Base-by-base conservation (phyloP, 1,140 invertebrate species). In the Philaenus spumarius region DNA sequence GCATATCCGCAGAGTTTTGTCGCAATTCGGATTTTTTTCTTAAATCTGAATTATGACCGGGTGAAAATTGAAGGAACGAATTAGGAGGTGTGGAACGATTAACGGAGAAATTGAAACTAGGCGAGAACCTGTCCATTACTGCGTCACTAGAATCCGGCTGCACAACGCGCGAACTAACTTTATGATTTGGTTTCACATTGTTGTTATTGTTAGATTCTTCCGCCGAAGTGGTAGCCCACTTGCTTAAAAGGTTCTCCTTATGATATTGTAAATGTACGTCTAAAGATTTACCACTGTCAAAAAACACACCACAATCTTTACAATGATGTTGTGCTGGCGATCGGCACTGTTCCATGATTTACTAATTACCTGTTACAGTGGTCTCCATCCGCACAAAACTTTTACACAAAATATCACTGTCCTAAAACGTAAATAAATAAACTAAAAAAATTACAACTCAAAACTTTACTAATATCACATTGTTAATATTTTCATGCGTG, bases 231-330 rank as follows among this genome's bases (percentile, higher is more conserved):
- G 73, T 72, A n/a, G 80, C 80, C 86, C 86, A 89, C 71, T 86
- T 85, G 64, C 77, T 84, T 58, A 87, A 72, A 54, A 88, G 72
- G 64, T 86, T 87, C 65, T 86, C 84, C 66, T 87, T 85, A 63
- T 90, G 86, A 67, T 90, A 89, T 60, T 82, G 81, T 60, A 88
- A 73, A 74, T 90, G 86, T 55, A 89, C 86, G 63, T 88, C 83
- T 46, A 89, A 75, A 40, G 85, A 87, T 60, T 83, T 83, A 30
- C 80, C 76, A 64, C 84, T 83, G 66, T 89, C 85, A 66, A 89
- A 82, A 63, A 78, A 81, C 34, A 89, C 66, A 62, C 82, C 80
- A 74, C 86, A 89, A 69, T 86, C 82, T 68, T 85, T 83, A 73
- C 87, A 90, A 63, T 63, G 55, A 1, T 56, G 39, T 17, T 52